Conservation (phyloP, 1,140 invertebrate species). For the Calephelis virginiensis region DNA sequence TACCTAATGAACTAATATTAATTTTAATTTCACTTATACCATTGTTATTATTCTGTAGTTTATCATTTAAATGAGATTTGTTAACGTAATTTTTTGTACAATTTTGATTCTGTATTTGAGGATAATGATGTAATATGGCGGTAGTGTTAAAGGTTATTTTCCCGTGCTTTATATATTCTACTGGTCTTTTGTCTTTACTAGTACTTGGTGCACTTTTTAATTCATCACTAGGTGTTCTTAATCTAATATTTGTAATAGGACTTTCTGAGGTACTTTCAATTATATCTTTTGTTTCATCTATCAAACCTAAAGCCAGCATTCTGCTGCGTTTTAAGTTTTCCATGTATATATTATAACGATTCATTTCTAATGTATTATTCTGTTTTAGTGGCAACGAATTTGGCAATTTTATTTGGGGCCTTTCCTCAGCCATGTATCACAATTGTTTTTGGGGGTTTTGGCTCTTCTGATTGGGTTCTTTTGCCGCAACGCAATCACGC, state of each 20-base stretch:
- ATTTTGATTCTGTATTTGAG: constrained; percentile 57
- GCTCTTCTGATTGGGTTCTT: constrained; percentile 43
- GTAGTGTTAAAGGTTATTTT: constrained; percentile 73
- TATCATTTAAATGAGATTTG: constrained; percentile 55
- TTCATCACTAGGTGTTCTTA: constrained; percentile 41
- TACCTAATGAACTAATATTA: constrained; percentile 36
- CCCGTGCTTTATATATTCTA: constrained; percentile 62
- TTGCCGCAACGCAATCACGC: constrained; percentile 71
- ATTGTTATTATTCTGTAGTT: constrained; percentile 57
- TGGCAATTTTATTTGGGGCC: constrained; percentile 60
- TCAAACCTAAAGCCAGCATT: constrained; percentile 58
- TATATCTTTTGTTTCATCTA: constrained; percentile 67
- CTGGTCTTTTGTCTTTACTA: constrained; percentile 51
- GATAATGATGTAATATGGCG: constrained; percentile 71
- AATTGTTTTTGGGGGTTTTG: constrained; percentile 56
- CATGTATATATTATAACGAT: constrained; percentile 67
- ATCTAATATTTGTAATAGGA: constrained; percentile 46
- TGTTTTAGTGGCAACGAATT: constrained; percentile 71
- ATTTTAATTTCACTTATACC: constrained; percentile 42
- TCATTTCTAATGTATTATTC: constrained; percentile 71
- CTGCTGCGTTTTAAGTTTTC: constrained; percentile 64
- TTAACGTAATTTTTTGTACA: constrained; percentile 35
- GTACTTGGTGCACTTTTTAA: constrained; percentile 56
- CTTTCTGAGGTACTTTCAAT: constrained; percentile 45
- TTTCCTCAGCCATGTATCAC: constrained; percentile 70